Evolutionary conservation across 2,797 vertebrate species (phyloP), one percentile per base, ranked within the genome.

Genomic region (Hoplostethus atlanticus): DNA sequence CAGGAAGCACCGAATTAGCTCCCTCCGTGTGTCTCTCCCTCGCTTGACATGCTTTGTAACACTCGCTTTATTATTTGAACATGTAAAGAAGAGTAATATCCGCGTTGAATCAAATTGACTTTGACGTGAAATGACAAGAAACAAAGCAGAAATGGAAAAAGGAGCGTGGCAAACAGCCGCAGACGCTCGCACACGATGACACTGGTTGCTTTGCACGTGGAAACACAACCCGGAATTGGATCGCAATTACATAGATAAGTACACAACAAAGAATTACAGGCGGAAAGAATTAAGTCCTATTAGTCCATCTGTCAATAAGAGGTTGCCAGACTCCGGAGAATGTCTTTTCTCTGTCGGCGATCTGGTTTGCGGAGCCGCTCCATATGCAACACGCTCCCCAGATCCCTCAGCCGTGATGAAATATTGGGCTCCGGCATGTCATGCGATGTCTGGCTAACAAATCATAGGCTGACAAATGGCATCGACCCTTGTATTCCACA

Each of bases 241-340:
- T 77, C 59, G 62, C 77, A 87, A 80, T 85, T 76, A 77, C 52
- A 63, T 64, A 57, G 82, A 82, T 81, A 74, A 81, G 78, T 82
- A 67, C 34, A 38, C 75, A 68, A 86, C 79, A 82, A 84, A 79
- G 76, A 83, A 77, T 87, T 80, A 76, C 84, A 87, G 82, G 88
- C 83, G 25, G 81, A 64, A 47, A 77, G 87, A 90, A 87, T 91
- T 88, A 91, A 91, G 87, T 81, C 53, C 61, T 64, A 90, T 90
- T 89, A 89, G 86, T 86, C 86, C 89, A 87, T 91, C 90, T 90
- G 88, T 86, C 85, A 85, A 76, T 80, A 84, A 61, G 7, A 73
- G 74, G 63, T 64, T 76, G 76, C 89, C 84, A 73, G 77, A 80
- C 85, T 75, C 81, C 0, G 28, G 73, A 83, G 87, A 76, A 64